Conservation (phyloP, 2,113 vertebrate species). For the Chamaetylas fuelleborni region DNA sequence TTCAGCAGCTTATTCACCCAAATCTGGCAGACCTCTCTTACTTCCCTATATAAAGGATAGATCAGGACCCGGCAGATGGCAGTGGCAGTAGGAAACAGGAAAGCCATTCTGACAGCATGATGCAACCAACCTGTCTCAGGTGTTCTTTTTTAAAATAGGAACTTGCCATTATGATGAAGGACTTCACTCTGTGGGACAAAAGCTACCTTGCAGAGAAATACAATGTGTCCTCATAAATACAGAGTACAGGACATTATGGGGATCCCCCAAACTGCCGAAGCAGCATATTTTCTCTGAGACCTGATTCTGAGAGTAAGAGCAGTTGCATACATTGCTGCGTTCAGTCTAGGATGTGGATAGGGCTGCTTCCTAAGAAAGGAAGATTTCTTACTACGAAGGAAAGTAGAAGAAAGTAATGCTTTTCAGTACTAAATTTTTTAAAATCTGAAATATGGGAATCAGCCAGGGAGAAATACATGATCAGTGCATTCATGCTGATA, state of each 20-base stretch:
- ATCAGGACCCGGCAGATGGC: slow-evolving; percentile 25
- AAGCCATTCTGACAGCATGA: background rate
- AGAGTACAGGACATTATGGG: background rate
- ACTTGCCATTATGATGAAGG: background rate
- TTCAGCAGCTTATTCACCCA: background rate
- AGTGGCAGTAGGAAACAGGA: background rate
- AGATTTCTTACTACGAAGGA: background rate
- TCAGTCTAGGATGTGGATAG: background rate
- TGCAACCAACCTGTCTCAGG: background rate
- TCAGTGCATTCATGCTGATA: background rate
- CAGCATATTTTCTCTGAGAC: background rate
- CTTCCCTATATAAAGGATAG: background rate
- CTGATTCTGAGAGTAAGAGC: background rate
- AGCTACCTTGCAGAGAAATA: background rate
- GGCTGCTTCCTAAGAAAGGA: background rate
- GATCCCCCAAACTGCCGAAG: background rate
- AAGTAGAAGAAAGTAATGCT: background rate
- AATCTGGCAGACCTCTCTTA: background rate
- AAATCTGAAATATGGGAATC: background rate
- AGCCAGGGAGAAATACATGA: background rate
- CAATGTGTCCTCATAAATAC: background rate
- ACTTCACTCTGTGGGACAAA: background rate
- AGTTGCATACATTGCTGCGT: background rate
- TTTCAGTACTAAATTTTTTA: background rate
- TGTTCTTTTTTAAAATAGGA: slow-evolving; percentile 27